Evolutionary conservation across 2,888 invertebrate genomes (phyloP), one percentile per base, ranked within the genome.

Genomic region (Scotopteryx bipunctaria): DNA sequence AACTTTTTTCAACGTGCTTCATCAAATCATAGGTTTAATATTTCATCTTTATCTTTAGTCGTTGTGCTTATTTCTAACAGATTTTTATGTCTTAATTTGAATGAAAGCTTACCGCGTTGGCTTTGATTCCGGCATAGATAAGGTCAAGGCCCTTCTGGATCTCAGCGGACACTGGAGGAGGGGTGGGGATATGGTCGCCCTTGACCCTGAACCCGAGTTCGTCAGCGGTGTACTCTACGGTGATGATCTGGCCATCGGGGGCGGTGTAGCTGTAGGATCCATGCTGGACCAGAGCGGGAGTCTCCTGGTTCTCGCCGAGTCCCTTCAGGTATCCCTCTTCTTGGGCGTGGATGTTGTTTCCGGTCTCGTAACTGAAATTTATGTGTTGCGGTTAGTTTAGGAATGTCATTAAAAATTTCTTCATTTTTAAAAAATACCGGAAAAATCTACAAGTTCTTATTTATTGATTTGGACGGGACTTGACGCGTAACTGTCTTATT

Each of bases 81-180:
- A n/a, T n/a, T n/a, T n/a, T 38, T n/a, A 16, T 45, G 33, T 54
- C 29, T 50, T 43, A 36, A 42, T 47, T 33, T 11, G n/a, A 29
- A 32, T 1, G 17, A 14, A 5, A 37, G 58, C 66, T 71, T 76
- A 91, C 90, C 79, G 71, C 67, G 61, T 91, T 91, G 35, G 91
- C 89, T 73, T 93, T 94, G 64, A 96, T 96, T 69, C 95, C 95
- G 51, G 95, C 96, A 80, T 94, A 96, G 81, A 97, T 97, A 73
- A 96, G 93, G 81, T 96, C 96, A 55, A 97, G 91, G 45, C 96
- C 96, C 78, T 96, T 96, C 83, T 96, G 96, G 71, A 96, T 96
- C 90, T 96, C 96, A 57, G 94, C 92, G 44, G 95, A 95, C 16
- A 95, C 94, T 55, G 96, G 95, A 8, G 96, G 96, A 55, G 96